These are phyloP conservation scores for Eurosta solidaginis DNA, from an alignment of 1,140 invertebrate genomes.

Conservation along the genomic window DNA sequence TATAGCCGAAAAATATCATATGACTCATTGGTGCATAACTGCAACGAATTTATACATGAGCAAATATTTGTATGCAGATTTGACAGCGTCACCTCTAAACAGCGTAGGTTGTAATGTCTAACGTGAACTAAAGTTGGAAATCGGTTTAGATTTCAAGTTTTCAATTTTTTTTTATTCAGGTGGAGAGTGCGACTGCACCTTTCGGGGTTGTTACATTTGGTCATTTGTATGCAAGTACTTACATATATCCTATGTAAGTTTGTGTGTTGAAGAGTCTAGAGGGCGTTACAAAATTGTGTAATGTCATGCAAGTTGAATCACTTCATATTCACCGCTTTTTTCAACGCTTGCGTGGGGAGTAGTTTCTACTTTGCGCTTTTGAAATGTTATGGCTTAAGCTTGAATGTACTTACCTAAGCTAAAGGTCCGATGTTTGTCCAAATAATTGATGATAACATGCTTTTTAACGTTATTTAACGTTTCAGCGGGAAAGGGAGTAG, in stretches of 20 bases:
- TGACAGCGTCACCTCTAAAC: too few species aligned
- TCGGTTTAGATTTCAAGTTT: neutral
- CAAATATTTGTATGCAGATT: neutral
- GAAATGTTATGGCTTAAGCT: neutral
- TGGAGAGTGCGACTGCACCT: too few species aligned
- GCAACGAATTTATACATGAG: neutral
- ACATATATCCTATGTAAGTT: too few species aligned
- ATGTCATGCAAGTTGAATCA: neutral
- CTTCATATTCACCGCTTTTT: neutral
- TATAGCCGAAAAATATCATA: too few species aligned
- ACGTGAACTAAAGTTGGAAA: neutral
- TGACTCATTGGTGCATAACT: too few species aligned
- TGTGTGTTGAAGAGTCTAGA: too few species aligned
- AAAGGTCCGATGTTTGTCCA: neutral
- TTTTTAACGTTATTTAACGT: conserved; percentile 15
- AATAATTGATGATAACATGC: neutral
- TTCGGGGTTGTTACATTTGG: too few species aligned
- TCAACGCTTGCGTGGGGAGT: too few species aligned
- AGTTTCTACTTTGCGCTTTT: too few species aligned
- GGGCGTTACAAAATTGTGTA: too few species aligned
- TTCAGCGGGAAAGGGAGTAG: too few species aligned
- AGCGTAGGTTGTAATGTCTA: neutral
- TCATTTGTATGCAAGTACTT: too few species aligned
- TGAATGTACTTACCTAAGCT: neutral
- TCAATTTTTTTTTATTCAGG: neutral